Evolutionary conservation across 1,140 invertebrate species (phyloP), one percentile per base, ranked within the genome.

Genomic region (Ylistrum balloti): DNA sequence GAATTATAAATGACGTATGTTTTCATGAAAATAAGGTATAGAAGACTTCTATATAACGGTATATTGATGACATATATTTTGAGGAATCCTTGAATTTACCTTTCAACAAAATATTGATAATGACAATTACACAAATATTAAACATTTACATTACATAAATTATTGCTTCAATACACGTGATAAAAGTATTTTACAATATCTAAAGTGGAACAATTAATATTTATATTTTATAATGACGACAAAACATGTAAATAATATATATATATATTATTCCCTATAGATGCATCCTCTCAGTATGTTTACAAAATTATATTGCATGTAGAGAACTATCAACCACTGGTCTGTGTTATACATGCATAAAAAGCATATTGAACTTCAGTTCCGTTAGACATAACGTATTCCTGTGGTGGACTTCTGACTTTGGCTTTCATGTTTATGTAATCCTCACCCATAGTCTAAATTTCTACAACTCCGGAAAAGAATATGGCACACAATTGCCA

Each of bases 271-370:
- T 28, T 74, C 56, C 41, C 41, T 1, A 74, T n/a, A 28, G 3
- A 74, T 28, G 56, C 56, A 74, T 74, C n/a, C 0, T 17, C 22
- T 74, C 5, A 0, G 5, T 74, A 74, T 5, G n/a, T 74, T 5
- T 74, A 74, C 56, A 74, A 74, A n/a, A 74, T n/a, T 5, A n/a
- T 74, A 74, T 74, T 74, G 56, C 56, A 74, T 74, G 22, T 74
- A 3, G 20, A 15, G 9, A 17, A 28, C n/a, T 28, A n/a, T 74
- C 9, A 28, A n/a, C 17, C n/a, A 74, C 22, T 74, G 5, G 56
- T n/a, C 56, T 74, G 9, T 45, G 41, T 45, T 9, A 13, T 17
- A 45, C 41, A 74, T 74, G 56, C 56, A 22, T 48, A 48, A 9
- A 7, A 38, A 7, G 5, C 35, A 45, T 45, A 45, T 45, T 45